Conservation (phyloP, 2,113 vertebrate genomes). For the Colaptes auratus region DNA sequence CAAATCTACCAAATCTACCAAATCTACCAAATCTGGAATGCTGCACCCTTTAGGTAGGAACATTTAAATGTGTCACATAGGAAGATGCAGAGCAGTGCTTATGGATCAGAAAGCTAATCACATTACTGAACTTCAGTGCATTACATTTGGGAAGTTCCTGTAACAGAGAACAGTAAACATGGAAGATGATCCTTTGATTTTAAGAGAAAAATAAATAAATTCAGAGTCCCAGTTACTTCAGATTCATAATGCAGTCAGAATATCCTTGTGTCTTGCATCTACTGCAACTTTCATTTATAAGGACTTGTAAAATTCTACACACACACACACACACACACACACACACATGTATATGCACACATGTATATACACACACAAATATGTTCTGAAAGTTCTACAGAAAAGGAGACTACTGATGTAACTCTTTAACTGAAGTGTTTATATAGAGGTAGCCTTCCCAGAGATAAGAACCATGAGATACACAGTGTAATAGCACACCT, state of each 20-base stretch:
- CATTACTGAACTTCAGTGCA: not conserved
- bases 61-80: not conserved
- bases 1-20: too few species aligned
- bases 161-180: not conserved
- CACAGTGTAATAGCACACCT: fast-evolving
- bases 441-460: not conserved
- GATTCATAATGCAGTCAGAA: not conserved
- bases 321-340: too few species aligned
- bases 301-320: not conserved
- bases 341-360: not conserved
- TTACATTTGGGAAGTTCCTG: not conserved
- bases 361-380: fast-evolving
- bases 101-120: not conserved
- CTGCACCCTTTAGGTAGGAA: not conserved
- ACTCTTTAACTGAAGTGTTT: not conserved
- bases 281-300: not conserved
- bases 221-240: not conserved
- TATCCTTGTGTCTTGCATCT: not conserved
- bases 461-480: not conserved
- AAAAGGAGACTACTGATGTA: not conserved
- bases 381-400: not conserved
- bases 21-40: too few species aligned
- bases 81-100: not conserved
- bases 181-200: not conserved
- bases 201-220: not conserved